Conservation (phyloP, 2,888 invertebrate genomes). For the Cerceris rybyensis region DNA sequence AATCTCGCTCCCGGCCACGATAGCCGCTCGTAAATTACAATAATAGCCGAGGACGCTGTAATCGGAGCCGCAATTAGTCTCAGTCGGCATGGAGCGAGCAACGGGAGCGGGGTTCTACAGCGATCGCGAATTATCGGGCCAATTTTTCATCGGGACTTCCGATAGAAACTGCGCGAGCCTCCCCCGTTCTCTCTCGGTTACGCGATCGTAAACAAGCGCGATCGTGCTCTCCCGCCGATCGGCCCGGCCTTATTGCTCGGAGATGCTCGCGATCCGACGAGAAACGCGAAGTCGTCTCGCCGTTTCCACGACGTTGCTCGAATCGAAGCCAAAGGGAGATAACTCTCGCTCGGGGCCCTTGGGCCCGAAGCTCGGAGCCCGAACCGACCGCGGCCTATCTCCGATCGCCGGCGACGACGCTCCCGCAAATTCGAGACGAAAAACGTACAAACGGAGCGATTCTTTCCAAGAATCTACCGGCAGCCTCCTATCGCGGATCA, state of each 20-base stretch:
- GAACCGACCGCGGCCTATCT: slow-evolving; percentile 66
- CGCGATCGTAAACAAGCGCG: slow-evolving; percentile 11
- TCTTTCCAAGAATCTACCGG: slow-evolving; percentile 69
- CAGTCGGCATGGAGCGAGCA: slow-evolving; percentile 64
- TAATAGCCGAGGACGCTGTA: slow-evolving; percentile 72
- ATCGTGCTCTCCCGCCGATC: no score
- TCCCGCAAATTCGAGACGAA: slow-evolving; percentile 62
- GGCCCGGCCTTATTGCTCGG: no score
- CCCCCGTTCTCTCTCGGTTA: slow-evolving; percentile 12
- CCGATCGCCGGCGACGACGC: slow-evolving; percentile 63
- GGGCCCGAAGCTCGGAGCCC: slow-evolving; percentile 57
- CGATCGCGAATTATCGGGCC: slow-evolving; percentile 61
- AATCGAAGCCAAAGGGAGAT: slow-evolving; percentile 4
- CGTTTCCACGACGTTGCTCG: no score
- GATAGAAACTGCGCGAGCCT: slow-evolving; percentile 36
- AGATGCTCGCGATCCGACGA: not conserved
- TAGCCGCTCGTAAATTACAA: slow-evolving; percentile 69
- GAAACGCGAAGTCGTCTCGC: not conserved
- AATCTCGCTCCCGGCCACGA: slow-evolving; percentile 34
- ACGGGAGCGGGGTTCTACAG: slow-evolving; percentile 62
- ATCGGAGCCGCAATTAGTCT: slow-evolving; percentile 77
- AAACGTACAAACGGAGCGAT: slow-evolving; percentile 66
- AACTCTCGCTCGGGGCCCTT: slow-evolving; percentile 32
- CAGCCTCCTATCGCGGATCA: slow-evolving; percentile 67
- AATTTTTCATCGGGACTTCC: slow-evolving; percentile 61